Evolutionary conservation across 2,888 invertebrate genomes (phyloP).

Genomic region (Augiades crinisus): DNA sequence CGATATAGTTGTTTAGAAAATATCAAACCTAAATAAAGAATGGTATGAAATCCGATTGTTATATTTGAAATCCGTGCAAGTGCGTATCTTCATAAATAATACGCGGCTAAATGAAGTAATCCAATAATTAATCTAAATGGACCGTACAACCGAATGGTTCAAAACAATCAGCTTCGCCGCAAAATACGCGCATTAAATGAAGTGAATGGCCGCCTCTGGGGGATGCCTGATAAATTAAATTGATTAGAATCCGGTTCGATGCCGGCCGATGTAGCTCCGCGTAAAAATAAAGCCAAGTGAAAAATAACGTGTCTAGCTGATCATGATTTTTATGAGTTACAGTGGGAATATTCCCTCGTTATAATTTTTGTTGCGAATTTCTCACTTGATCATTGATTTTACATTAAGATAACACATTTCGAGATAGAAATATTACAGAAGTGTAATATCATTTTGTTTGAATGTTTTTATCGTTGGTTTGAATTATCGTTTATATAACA

Average conservation of each 20-base stretch:
- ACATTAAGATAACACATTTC: background rate
- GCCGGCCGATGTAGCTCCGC: constrained; percentile 66
- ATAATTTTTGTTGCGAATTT: background rate
- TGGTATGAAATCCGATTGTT: background rate
- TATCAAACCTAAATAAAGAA: constrained; percentile 14
- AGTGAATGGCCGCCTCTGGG: constrained; percentile 78
- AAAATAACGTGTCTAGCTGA: constrained; percentile 63
- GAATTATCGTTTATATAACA: background rate
- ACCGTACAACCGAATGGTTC: constrained; percentile 80
- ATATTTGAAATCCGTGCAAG: constrained; percentile 12
- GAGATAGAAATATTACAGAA: too few relatives aligned
- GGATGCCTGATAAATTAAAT: constrained; percentile 82
- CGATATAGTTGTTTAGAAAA: too few relatives aligned
- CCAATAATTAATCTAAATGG: constrained; percentile 82
- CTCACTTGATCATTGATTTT: background rate
- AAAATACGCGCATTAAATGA: constrained; percentile 82
- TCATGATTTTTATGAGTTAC: constrained; percentile 24
- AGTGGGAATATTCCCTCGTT: constrained; percentile 2
- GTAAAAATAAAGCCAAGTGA: constrained; percentile 75
- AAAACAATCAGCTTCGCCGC: constrained; percentile 80
- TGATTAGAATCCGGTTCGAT: constrained; percentile 80
- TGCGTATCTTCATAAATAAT: constrained; percentile 52
- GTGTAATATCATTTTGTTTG: too few relatives aligned
- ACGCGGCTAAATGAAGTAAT: constrained; percentile 77
- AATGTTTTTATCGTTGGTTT: background rate